Percentiles rank a stretch among this genome's conserved stretches.
These are phyloP conservation scores for Xanthia icteritia DNA, from an alignment of 2,888 invertebrate species.

Conservation along the genomic window DNA sequence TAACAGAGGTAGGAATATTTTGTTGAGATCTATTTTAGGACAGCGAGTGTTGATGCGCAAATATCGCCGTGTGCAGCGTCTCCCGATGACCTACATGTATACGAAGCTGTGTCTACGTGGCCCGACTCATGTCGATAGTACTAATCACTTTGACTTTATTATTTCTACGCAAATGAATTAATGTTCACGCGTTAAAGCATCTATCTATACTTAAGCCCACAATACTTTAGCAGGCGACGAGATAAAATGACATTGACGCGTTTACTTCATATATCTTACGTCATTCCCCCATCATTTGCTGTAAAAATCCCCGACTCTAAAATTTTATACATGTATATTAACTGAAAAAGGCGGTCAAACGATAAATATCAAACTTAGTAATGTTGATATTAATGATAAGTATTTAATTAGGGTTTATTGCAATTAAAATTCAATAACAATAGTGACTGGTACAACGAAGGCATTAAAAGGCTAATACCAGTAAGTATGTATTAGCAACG, in stretches of 20 bases:
- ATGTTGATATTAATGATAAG: conserved; percentile 35
- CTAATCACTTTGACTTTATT: conserved; percentile 4
- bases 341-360: conserved; percentile 31
- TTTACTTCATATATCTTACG: conserved; percentile 63
- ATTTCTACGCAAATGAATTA: conserved; percentile 1
- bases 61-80: conserved; percentile 66
- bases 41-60: conserved; percentile 63
- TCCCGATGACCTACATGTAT: conserved; percentile 69
- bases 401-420: conserved; percentile 57
- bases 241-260: conserved; percentile 57
- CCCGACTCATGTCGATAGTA: conserved; percentile 18
- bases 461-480: conserved; percentile 59
- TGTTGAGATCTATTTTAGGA: conserved; percentile 64
- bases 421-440: conserved; percentile 65
- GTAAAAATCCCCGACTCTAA: conserved; percentile 42
- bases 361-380: conserved; percentile 27
- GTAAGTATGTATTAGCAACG: conserved; percentile 52
- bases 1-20: conserved; percentile 56
- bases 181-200: conserved; percentile 11
- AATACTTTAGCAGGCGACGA: conserved; percentile 26
- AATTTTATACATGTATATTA: conserved; percentile 11
- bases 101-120: conserved; percentile 59
- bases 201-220: background rate
- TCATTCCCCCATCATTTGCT: conserved; percentile 59
- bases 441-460: conserved; percentile 64